Conservation (phyloP, 2,797 vertebrate genomes). For the Sebastolobus alascanus region DNA sequence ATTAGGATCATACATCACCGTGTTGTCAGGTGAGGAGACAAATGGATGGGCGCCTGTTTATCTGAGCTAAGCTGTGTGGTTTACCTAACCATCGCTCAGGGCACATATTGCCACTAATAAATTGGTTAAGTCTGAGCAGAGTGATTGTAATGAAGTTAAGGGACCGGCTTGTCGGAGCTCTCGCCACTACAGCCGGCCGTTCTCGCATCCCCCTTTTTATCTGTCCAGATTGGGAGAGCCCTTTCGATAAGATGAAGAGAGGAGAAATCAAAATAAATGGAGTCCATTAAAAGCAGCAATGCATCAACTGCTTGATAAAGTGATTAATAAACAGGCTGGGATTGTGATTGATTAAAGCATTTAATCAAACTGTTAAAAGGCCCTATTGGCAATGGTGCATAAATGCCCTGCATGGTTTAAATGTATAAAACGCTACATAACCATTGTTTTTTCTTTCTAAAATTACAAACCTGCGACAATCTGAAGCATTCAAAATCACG, state of each 20-base stretch:
- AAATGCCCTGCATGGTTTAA: conserved; percentile 65
- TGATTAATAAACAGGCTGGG: conserved; percentile 99
- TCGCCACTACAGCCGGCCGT: conserved; percentile 73
- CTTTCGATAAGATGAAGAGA: conserved; percentile 97
- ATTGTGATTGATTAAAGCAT: conserved; percentile 99
- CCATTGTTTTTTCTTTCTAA: conserved; percentile 30
- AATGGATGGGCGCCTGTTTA: conserved; percentile 97
- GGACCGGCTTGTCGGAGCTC: conserved; percentile 83
- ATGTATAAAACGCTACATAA: conserved; percentile 54
- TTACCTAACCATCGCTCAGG: conserved; percentile 91
- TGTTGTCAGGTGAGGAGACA: conserved; percentile 96
- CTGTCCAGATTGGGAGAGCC: conserved; percentile 95
- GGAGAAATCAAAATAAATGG: conserved; percentile 99
- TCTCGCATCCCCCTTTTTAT: conserved; percentile 87
- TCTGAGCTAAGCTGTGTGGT: conserved; percentile 94
- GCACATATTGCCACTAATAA: conserved; percentile 92
- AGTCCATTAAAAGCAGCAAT: conserved; percentile 99
- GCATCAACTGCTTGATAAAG: conserved; percentile 99
- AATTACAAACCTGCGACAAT: conserved; percentile 36
- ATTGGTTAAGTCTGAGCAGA: conserved; percentile 92
- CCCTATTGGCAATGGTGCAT: conserved; percentile 78
- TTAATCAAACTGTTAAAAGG: conserved; percentile 98
- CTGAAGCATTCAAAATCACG: conserved; percentile 24
- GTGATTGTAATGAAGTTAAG: conserved; percentile 94
- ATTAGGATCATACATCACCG: conserved; percentile 96